Percentiles rank a stretch among this genome's conserved stretches.
phyloP scores from a whole-genome alignment of 2,113 vertebrate genomes.

The Steatornis caripensis region DNA sequence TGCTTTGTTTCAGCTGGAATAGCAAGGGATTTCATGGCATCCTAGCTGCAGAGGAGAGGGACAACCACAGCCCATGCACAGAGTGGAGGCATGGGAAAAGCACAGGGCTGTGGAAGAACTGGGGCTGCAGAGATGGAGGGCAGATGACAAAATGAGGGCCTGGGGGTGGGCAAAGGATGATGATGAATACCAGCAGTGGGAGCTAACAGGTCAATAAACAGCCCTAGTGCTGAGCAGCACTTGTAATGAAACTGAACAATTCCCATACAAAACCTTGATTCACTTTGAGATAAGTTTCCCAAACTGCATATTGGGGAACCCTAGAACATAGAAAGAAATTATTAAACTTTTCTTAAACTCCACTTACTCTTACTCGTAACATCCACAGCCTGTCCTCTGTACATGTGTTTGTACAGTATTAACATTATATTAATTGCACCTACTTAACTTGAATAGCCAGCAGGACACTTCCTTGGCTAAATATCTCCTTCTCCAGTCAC shows the following conservation, averaged over 20 bases:
- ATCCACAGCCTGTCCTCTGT: not conserved
- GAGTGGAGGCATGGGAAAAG: not conserved
- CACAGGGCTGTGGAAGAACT: not conserved
- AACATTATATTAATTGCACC: not conserved
- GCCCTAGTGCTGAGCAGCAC: not conserved
- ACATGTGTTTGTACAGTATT: not conserved
- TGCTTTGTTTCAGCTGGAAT: not conserved
- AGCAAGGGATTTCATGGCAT: not conserved
- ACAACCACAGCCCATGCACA: fast-evolving
- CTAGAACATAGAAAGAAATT: not conserved
- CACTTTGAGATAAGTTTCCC: not conserved
- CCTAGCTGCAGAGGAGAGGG: fast-evolving
- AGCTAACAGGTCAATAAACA: not conserved
- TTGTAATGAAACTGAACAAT: not conserved
- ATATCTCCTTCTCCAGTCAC: not conserved
- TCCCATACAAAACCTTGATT: not conserved
- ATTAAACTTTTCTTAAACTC: not conserved
- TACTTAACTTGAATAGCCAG: not conserved
- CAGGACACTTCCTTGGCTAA: not conserved
- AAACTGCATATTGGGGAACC: not conserved
- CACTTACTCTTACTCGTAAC: not conserved
- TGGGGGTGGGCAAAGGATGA: not conserved
- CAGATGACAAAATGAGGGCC: not conserved
- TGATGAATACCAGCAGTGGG: not conserved
- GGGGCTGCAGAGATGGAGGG: not conserved